Evolutionary conservation across 2,888 invertebrate genomes (phyloP), one percentile per base, ranked within the genome.

Genomic region (Cerastis rubricosa): DNA sequence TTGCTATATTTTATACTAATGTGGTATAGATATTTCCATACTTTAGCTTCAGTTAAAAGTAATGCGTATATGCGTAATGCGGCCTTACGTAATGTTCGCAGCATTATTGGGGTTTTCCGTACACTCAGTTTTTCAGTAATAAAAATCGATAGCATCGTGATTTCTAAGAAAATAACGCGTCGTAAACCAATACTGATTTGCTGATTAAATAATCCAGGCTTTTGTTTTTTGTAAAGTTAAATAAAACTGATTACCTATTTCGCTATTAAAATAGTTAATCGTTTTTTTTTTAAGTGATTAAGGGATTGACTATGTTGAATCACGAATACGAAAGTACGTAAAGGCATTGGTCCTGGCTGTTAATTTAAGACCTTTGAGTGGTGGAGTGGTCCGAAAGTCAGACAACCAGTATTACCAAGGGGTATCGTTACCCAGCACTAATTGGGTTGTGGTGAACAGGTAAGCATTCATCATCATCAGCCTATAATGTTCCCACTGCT

Each of bases 91-190:
- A 57, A 49, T 64, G 65, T 45, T 5, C 12, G 43, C 17, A 59
- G 12, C 17, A 45, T 29, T 29, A 40, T 43, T 49, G 43, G 67
- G 54, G 11, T 67, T 64, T 81, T 81, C 61, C 35, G 9, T 51
- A 35, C 49, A 40, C 35, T 17, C 17, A 61, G 22, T 61, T 45
- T 57, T 66, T 29, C 47, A 67, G 61, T 63, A 74, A 79, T 81
- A 75, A 79, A 75, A 81, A 5, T 19, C 78, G 47, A 78, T 75
- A 49, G 17, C 67, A 43, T 57, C 17, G 12, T 54, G n/a, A 54
- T 78, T 78, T 40, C 51, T 14, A 7, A 22, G 40, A 63, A 74
- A n/a, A 47, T 11, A 43, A 64, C 40, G 80, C 73, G 29, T 49
- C 64, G 25, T 78, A 47, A 57, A 73, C 43, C 72, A 22, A 11